Evolutionary conservation across 2,888 invertebrate species (phyloP).

Genomic region (Suillia variegata): DNA sequence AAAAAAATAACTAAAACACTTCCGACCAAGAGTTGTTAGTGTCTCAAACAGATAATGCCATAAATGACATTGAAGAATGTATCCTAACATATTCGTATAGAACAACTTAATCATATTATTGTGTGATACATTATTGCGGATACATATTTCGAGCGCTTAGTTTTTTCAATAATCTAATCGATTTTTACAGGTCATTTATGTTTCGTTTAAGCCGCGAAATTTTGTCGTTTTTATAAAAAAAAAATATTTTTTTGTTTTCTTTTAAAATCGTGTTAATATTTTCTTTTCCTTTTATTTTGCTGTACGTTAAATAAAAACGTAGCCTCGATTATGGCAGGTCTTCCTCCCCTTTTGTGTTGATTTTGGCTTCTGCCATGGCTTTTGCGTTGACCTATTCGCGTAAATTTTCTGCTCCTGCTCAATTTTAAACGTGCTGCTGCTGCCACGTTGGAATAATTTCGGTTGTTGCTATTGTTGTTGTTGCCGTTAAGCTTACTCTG

Average conservation of each 20-base stretch:
- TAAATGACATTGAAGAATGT: too few relatives aligned
- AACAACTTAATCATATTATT: too few relatives aligned
- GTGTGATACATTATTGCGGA: too few relatives aligned
- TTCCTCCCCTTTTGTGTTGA: conserved; percentile 1
- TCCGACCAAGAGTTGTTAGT: too few relatives aligned
- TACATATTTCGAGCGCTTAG: too few relatives aligned
- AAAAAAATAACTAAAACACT: too few relatives aligned
- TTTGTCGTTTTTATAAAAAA: too few relatives aligned
- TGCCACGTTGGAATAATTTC: not conserved
- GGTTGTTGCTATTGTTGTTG: not conserved
- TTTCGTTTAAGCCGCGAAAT: too few relatives aligned
- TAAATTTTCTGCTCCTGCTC: not conserved
- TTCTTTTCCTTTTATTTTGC: not conserved
- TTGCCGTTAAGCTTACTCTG: not conserved
- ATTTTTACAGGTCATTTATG: too few relatives aligned
- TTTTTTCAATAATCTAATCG: too few relatives aligned
- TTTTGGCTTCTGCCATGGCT: not conserved
- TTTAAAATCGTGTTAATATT: not conserved
- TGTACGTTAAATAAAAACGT: not conserved
- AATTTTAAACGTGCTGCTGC: not conserved
- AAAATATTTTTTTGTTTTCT: not conserved
- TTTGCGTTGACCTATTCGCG: not conserved
- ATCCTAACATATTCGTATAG: too few relatives aligned
- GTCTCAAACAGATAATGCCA: too few relatives aligned
- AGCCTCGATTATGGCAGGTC: not conserved